Percentiles rank a stretch among this genome's conserved stretches.
Conservation (phyloP, 2,113 vertebrate species). For the Myotis davidii region DNA sequence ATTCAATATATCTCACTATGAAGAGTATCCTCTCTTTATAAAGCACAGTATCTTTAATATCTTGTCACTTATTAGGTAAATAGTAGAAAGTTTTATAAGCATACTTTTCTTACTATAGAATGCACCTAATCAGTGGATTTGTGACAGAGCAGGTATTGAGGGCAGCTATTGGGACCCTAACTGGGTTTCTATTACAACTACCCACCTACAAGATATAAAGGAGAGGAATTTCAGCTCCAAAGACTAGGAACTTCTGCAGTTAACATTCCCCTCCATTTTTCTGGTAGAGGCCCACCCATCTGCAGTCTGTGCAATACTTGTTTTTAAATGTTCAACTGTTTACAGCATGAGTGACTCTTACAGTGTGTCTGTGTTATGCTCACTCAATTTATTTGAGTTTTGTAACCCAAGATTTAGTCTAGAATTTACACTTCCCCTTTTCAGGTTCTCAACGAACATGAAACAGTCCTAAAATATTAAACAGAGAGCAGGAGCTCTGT, state of each 20-base stretch:
- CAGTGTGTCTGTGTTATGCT: not conserved
- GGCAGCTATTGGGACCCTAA: not conserved
- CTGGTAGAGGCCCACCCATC: not conserved
- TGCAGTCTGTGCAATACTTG: not conserved
- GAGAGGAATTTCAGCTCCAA: not conserved
- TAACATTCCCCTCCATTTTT: not conserved
- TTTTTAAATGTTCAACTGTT: not conserved
- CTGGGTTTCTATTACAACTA: not conserved
- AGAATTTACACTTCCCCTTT: conserved; percentile 44
- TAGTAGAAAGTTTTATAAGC: not conserved
- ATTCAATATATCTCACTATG: not conserved
- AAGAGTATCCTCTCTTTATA: not conserved
- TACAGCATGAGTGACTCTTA: not conserved
- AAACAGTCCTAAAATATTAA: conserved; percentile 42
- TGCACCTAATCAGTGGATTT: conserved; percentile 1
- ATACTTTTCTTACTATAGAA: not conserved
- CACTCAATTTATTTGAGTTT: not conserved
- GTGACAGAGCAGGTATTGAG: not conserved
- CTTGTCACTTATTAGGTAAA: not conserved
- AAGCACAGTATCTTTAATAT: not conserved
- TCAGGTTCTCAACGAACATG: conserved; percentile 1
- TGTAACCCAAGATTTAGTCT: conserved; percentile 42
- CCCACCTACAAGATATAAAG: not conserved
- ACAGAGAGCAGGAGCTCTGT: not conserved
- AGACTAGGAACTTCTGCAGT: conserved; percentile 4